phyloP scores from a whole-genome alignment of 2,113 vertebrate species.

The Indicator maculatus region DNA sequence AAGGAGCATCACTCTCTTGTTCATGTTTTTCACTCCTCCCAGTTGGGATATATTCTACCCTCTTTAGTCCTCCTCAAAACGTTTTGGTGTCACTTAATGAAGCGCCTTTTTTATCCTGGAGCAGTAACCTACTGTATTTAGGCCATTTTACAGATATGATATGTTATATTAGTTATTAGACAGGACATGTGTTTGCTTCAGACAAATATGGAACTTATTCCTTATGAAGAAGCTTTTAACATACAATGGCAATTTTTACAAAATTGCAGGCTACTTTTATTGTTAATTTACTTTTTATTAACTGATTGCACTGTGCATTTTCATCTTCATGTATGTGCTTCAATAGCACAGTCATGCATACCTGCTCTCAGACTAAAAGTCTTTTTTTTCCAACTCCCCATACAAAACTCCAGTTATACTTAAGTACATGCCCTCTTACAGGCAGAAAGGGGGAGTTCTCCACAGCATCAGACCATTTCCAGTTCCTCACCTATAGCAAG shows the following conservation, averaged over 20 bases:
- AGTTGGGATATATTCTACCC: too few species aligned
- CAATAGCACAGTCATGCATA: neutral
- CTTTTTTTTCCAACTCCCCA: neutral
- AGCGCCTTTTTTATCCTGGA: neutral
- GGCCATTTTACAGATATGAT: neutral
- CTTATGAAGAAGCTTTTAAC: neutral
- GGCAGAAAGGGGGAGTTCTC: constrained; percentile 3
- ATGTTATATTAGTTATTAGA: neutral
- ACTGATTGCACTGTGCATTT: neutral
- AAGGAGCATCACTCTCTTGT: neutral
- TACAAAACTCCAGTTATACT: neutral
- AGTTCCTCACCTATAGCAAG: neutral
- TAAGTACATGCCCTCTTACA: neutral
- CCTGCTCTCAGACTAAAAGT: neutral
- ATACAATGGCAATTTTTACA: neutral
- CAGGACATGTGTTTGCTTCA: neutral
- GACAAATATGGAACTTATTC: neutral
- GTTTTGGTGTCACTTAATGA: neutral
- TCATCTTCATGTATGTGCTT: neutral
- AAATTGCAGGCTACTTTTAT: neutral
- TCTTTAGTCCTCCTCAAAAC: neutral
- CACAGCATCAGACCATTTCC: neutral
- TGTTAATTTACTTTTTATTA: neutral
- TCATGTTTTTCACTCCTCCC: neutral
- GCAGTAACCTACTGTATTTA: neutral